Evolutionary conservation across 2,888 invertebrate species (phyloP).

Genomic region (Antheraea assamensis): DNA sequence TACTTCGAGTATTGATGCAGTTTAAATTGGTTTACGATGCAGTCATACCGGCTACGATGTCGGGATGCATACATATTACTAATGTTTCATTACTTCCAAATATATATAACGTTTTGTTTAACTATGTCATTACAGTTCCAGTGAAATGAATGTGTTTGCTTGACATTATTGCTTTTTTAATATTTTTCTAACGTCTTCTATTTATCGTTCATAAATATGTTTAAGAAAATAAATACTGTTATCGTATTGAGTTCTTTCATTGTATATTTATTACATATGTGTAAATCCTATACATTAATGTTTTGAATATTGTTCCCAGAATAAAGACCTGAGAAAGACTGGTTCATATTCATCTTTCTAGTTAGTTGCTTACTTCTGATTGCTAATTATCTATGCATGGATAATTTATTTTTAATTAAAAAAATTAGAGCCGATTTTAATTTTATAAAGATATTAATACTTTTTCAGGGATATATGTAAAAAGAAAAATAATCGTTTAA

Average conservation of each 20-base stretch:
- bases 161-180: neutral
- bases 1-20: constrained; percentile 50
- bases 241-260: neutral
- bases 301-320: neutral
- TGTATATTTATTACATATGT: neutral
- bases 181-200: neutral
- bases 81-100: constrained; percentile 10
- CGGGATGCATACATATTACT: constrained; percentile 10
- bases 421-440: too few relatives aligned
- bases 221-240: neutral
- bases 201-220: neutral
- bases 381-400: too few relatives aligned
- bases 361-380: too few relatives aligned
- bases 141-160: neutral
- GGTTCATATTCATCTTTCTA: too few relatives aligned
- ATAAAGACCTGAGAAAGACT: too few relatives aligned
- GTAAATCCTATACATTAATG: neutral
- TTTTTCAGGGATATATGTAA: too few relatives aligned
- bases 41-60: constrained; percentile 7
- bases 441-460: too few relatives aligned
- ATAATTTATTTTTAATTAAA: too few relatives aligned
- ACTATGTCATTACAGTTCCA: neutral
- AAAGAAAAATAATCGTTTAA: too few relatives aligned
- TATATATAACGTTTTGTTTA: neutral
- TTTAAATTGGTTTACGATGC: constrained; percentile 54